A percentile compares a stretch with the other conserved stretches of the same genome.
Evolutionary conservation across 2,888 invertebrate genomes (phyloP).

Genomic region (Conops quadrifasciatus): DNA sequence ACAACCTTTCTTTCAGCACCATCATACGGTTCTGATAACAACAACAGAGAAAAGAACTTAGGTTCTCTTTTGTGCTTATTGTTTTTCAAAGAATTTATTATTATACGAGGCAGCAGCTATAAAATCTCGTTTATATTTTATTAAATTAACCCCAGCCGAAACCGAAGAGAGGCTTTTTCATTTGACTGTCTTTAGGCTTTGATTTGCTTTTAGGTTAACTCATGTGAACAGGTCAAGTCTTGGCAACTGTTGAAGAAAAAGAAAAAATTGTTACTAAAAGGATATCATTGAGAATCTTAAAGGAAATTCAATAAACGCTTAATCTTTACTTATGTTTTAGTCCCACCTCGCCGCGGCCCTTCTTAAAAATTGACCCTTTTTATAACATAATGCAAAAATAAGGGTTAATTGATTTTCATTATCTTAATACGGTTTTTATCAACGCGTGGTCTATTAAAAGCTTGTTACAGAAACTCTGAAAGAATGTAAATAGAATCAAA

Average conservation of each 20-base stretch:
- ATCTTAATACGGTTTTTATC: too few relatives aligned
- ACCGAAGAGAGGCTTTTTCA: background rate
- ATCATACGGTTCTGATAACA: too few relatives aligned
- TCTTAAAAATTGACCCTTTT: background rate
- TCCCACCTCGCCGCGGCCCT: background rate
- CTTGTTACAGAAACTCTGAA: too few relatives aligned
- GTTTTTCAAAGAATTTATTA: too few relatives aligned
- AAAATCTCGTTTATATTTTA: slow-evolving; percentile 28
- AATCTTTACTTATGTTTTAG: background rate
- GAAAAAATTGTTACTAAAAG: too few relatives aligned
- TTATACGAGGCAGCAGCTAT: too few relatives aligned
- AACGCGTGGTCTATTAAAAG: too few relatives aligned
- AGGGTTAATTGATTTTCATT: background rate
- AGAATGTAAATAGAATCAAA: background rate
- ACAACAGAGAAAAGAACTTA: too few relatives aligned
- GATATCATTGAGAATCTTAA: background rate
- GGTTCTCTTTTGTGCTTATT: too few relatives aligned
- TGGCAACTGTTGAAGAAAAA: background rate
- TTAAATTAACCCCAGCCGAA: slow-evolving; percentile 13
- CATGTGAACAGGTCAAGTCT: slow-evolving; percentile 19
- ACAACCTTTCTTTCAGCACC: too few relatives aligned
- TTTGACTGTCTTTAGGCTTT: slow-evolving; percentile 8
- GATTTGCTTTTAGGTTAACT: slow-evolving; percentile 29
- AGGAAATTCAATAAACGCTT: background rate
- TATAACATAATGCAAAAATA: background rate